phyloP scores from a whole-genome alignment of 2,113 vertebrate genomes.

The Meles meles region DNA sequence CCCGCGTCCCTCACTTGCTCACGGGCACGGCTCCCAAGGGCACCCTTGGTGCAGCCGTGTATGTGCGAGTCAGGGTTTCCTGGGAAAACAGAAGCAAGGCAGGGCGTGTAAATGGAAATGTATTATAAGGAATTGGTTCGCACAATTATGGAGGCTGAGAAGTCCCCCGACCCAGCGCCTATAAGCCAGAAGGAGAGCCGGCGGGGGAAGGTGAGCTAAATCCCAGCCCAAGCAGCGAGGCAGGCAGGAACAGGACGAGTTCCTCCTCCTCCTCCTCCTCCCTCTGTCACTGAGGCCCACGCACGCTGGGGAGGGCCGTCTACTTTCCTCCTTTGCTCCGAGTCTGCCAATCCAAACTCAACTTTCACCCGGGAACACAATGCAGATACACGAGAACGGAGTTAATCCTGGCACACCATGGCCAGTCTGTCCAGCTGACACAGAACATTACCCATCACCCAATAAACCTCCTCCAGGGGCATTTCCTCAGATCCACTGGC shows the following conservation, averaged over 20 bases:
- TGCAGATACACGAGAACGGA: not conserved
- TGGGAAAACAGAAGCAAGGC: not conserved
- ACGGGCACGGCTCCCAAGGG: not conserved
- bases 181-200: not conserved
- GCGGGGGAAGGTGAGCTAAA: not conserved
- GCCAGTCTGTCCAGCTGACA: not conserved
- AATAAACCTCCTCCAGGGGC: not conserved
- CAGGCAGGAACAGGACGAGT: no score
- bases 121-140: not conserved
- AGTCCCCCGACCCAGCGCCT: not conserved
- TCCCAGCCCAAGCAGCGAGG: not conserved
- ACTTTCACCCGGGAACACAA: not conserved
- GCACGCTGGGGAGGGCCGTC: fast-evolving
- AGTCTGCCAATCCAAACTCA: not conserved
- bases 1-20: not conserved
- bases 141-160: not conserved
- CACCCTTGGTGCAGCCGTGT: not conserved
- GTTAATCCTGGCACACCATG: not conserved
- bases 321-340: not conserved
- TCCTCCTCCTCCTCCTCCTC: not conserved
- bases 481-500: not conserved
- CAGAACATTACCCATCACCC: not conserved
- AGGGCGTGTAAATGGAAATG: not conserved
- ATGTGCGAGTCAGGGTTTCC: not conserved
- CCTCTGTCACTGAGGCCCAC: not conserved